Conservation (phyloP, 2,113 vertebrate species). For the Protomyctophum bolini region DNA sequence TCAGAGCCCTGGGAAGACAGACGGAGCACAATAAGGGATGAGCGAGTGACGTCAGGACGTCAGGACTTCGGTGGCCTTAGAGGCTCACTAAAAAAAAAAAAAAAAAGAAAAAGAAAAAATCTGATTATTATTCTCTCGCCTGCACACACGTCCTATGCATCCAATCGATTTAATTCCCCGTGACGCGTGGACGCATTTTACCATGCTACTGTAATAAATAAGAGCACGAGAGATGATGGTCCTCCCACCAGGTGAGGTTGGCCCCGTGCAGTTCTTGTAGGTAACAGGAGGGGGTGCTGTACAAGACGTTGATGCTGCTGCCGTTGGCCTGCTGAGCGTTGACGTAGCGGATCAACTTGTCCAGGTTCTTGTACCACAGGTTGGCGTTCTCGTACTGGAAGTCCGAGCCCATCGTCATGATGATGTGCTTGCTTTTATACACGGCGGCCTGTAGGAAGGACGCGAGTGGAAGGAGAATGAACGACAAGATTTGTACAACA, state of each 20-base stretch:
- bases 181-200: too few species aligned
- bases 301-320: conserved; percentile 81
- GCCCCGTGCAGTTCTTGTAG: conserved; percentile 86
- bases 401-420: conserved; percentile 97
- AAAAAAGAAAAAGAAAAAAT: too few species aligned
- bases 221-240: too few species aligned
- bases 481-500: not conserved
- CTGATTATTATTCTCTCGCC: too few species aligned
- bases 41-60: too few species aligned
- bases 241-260: conserved; percentile 85
- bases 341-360: conserved; percentile 87
- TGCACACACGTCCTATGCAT: too few species aligned
- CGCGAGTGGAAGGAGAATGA: not conserved
- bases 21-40: not conserved
- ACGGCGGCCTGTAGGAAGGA: conserved; percentile 63
- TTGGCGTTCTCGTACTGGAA: conserved; percentile 93
- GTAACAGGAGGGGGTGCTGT: conserved; percentile 93
- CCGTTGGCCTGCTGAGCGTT: conserved; percentile 82
- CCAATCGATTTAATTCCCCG: too few species aligned
- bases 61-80: too few species aligned
- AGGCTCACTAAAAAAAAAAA: too few species aligned
- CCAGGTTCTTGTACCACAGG: conserved; percentile 93
- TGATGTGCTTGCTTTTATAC: conserved; percentile 88
- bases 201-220: too few species aligned
- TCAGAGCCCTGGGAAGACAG: conserved; percentile 79